Evolutionary conservation across 2,113 vertebrate genomes (phyloP).

Genomic region (Catharus minimus): DNA sequence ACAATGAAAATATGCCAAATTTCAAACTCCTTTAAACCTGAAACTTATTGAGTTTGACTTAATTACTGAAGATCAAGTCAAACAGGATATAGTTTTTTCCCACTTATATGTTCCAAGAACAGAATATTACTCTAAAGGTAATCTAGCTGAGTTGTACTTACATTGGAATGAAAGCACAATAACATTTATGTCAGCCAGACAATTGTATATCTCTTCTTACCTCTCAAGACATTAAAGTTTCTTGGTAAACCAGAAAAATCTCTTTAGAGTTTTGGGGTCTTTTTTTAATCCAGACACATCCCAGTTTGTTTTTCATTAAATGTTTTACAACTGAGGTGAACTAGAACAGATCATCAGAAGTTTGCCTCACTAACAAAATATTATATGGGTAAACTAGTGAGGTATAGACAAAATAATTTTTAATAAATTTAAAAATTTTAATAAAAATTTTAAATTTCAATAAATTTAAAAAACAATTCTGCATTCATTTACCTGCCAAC

Average conservation of each 20-base stretch:
- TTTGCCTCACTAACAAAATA: not conserved
- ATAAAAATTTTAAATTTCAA: too few species aligned
- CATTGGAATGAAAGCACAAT: not conserved
- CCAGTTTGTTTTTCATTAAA: not conserved
- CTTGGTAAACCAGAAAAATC: not conserved
- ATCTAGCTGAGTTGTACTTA: not conserved
- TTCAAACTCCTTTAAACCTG: not conserved
- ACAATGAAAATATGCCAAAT: not conserved
- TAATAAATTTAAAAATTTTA: not conserved
- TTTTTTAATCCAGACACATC: not conserved
- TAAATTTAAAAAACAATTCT: not conserved
- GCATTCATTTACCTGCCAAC: not conserved
- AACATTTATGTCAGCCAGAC: not conserved
- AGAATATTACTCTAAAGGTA: not conserved
- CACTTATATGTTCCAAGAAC: not conserved
- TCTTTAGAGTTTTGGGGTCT: not conserved
- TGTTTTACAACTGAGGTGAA: not conserved
- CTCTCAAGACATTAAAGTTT: not conserved
- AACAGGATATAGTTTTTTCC: not conserved
- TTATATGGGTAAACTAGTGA: not conserved
- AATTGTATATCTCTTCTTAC: not conserved
- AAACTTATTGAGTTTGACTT: not conserved
- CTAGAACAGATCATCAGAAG: not conserved
- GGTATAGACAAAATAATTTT: not conserved
- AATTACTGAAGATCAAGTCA: not conserved